Evolutionary conservation across 2,113 vertebrate genomes (phyloP).

Genomic region (Colinus virginianus): DNA sequence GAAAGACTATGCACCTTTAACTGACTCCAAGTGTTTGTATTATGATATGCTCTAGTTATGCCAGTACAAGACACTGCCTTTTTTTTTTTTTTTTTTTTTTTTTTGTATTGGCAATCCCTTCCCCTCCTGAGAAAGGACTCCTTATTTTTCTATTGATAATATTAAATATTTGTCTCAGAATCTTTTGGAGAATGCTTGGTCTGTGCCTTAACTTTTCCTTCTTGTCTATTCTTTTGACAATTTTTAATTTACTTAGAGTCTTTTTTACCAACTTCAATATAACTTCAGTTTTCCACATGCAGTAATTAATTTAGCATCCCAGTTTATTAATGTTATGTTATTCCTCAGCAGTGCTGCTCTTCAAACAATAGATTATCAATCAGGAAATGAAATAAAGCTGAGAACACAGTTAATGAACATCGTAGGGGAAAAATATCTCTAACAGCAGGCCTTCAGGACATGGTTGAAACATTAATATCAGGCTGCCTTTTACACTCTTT

Average conservation of each 20-base stretch:
- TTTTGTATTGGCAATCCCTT: neutral
- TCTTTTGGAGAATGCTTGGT: neutral
- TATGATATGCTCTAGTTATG: neutral
- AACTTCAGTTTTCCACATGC: neutral
- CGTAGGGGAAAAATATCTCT: neutral
- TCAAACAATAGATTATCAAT: neutral
- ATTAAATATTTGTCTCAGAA: neutral
- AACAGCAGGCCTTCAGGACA: neutral
- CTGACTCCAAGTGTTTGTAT: accelerated
- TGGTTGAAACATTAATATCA: neutral
- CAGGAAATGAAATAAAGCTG: neutral
- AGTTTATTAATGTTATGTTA: neutral
- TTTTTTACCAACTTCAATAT: neutral
- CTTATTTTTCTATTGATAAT: neutral
- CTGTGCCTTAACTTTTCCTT: neutral
- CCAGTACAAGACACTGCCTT: neutral
- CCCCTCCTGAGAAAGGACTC: neutral
- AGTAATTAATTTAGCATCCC: neutral
- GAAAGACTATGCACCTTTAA: neutral
- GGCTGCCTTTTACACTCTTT: neutral
- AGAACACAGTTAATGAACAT: neutral
- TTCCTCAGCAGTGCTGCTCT: neutral
- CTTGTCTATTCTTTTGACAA: neutral
- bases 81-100: neutral
- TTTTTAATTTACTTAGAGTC: neutral